Percentiles rank a stretch among this genome's conserved stretches.
phyloP scores from a whole-genome alignment of 2,113 vertebrate species.

The Gallinago paraguaiae region DNA sequence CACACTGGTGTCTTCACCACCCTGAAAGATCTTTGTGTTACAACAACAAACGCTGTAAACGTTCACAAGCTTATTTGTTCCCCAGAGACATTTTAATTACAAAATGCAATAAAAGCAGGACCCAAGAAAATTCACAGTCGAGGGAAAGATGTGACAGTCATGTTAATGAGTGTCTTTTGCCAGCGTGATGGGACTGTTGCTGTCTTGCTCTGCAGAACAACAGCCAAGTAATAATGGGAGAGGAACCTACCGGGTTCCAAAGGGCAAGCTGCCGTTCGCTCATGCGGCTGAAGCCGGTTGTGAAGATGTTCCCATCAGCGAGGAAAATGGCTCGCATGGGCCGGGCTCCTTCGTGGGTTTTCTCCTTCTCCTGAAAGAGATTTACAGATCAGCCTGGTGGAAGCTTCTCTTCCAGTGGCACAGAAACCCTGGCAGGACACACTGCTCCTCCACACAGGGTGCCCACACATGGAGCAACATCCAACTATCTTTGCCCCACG shows the following conservation, averaged over 20 bases:
- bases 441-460: neutral
- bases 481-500: neutral
- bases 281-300: conserved; percentile 97
- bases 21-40: neutral
- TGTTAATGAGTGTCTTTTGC: fast-evolving
- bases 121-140: neutral
- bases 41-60: neutral
- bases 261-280: conserved; percentile 94
- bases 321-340: conserved; percentile 97
- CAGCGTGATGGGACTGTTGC: neutral
- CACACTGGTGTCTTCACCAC: neutral
- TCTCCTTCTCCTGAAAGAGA: conserved; percentile 90
- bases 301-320: conserved; percentile 89
- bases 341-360: conserved; percentile 91
- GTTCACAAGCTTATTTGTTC: neutral
- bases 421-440: neutral
- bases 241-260: conserved; percentile 85
- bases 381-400: neutral
- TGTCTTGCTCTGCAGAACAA: neutral
- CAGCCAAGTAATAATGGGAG: fast-evolving
- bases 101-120: neutral
- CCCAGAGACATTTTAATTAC: neutral
- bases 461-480: neutral
- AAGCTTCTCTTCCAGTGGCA: neutral
- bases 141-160: neutral